Base-by-base conservation (phyloP, 2,888 invertebrate species). In the Oscheius sp. region DNA sequence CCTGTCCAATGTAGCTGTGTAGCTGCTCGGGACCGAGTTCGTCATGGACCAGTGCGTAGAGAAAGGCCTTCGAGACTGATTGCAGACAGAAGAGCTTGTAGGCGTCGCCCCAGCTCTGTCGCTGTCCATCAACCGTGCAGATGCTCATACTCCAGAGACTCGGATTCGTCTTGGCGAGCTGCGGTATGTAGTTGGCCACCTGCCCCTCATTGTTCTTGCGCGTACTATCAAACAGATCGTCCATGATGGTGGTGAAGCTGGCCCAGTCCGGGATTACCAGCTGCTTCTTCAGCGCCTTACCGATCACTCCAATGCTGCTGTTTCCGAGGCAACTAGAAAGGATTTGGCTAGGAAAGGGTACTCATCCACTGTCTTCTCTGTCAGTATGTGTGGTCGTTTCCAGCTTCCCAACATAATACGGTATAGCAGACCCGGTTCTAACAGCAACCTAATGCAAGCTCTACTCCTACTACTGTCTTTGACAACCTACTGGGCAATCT, bases 41-140 rank as follows among this genome's bases (percentile, higher is more conserved):
- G 89, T 96, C 95, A 80, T 96, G 92, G 51, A 95, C 96, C 90
- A 97, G 94, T 1, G 95, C 96, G 90, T 98, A 97, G 65, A 94
- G 96, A 85, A 97, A 91, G 0, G 96, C 96, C 90, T 97, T 96
- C 73, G 90, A 90, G 76, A 83, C 85, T 9, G 96, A 96, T 91
- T 91, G 90, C 50, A 91, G 82, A 77, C 90, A 90, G 80, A 90
- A 90, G 13, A 90, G 90, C n/a, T 86, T 85, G 72, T 86, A 84
- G 7, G 85, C 81, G 76, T 90, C 90, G 0, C 91, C 91, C 82
- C 80, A 85, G 57, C 80, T 82, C 62, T 77, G 78, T 89, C 91
- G 92, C 90, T 98, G 97, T 0, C 97, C 97, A 90, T 98, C 97
- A 78, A 96, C 94, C 0, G 96, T 96, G 89, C 97, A 97, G 37